phyloP scores from a whole-genome alignment of 2,797 vertebrate species.

The Tadarida brasiliensis region DNA sequence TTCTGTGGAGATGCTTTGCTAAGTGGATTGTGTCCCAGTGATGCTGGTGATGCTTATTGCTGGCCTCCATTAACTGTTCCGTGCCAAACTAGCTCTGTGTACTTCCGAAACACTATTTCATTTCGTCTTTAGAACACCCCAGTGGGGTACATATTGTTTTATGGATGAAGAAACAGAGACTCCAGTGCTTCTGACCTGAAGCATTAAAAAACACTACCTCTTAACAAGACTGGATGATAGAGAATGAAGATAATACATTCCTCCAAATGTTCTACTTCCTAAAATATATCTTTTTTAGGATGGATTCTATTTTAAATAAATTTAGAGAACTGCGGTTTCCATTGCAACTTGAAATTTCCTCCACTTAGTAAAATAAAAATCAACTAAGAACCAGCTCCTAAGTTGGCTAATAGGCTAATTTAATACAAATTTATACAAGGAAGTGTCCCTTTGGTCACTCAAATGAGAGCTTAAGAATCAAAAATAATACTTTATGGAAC shows the following conservation, averaged over 20 bases:
- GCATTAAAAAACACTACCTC: neutral
- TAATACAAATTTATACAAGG: neutral
- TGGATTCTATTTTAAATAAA: slow-evolving; percentile 47
- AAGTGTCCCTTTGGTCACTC: neutral
- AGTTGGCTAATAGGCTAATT: neutral
- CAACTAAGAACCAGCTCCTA: neutral
- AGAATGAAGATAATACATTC: neutral
- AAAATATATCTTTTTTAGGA: neutral
- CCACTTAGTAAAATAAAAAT: slow-evolving; percentile 21
- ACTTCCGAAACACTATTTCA: neutral
- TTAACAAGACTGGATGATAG: neutral
- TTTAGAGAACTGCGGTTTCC: neutral
- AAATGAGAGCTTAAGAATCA: neutral
- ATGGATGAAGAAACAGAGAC: neutral
- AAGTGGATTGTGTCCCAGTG: neutral
- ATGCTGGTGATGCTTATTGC: neutral
- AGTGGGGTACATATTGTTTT: neutral
- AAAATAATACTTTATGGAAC: slow-evolving; percentile 20
- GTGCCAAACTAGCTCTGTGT: neutral
- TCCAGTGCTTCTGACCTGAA: neutral
- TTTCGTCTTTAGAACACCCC: neutral
- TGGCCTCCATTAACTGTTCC: neutral
- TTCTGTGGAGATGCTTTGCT: neutral
- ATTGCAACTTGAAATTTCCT: neutral
- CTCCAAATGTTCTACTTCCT: neutral